phyloP scores from a whole-genome alignment of 2,113 vertebrate species.

The Fregata magnificens region DNA sequence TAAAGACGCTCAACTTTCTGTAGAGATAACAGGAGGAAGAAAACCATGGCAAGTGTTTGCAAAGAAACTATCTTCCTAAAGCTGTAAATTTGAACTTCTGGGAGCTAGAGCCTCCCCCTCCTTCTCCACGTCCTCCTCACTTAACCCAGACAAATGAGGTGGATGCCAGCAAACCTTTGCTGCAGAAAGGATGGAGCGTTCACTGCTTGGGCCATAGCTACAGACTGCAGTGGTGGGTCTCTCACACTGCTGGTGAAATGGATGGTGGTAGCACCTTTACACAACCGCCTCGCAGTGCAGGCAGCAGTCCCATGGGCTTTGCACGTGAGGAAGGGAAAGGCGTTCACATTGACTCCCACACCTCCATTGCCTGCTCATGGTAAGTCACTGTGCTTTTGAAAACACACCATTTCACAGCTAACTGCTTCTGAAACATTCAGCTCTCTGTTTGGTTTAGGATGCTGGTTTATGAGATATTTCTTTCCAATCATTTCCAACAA shows the following conservation, averaged over 20 bases:
- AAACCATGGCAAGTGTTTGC: not conserved
- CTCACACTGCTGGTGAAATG: fast-evolving
- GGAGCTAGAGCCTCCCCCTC: not conserved
- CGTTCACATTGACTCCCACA: not conserved
- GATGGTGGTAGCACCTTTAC: not conserved
- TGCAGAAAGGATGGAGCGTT: not conserved
- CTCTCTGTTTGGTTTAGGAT: not conserved
- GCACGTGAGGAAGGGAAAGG: not conserved
- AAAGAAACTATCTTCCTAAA: not conserved
- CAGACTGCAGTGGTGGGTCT: not conserved
- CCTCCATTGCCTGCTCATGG: not conserved
- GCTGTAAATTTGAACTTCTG: not conserved
- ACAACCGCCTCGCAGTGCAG: fast-evolving
- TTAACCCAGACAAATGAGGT: not conserved
- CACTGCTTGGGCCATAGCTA: not conserved
- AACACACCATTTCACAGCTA: not conserved
- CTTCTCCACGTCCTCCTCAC: not conserved
- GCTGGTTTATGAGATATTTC: not conserved
- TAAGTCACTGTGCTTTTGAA: not conserved
- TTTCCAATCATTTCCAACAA: not conserved
- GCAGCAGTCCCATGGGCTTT: not conserved
- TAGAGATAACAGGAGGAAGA: not conserved
- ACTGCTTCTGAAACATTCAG: not conserved
- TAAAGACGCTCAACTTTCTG: not conserved
- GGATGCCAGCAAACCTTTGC: not conserved